These are phyloP conservation scores for Archegozetes longisetosus DNA, from an alignment of 1,140 invertebrate genomes.

Conservation along the genomic window DNA sequence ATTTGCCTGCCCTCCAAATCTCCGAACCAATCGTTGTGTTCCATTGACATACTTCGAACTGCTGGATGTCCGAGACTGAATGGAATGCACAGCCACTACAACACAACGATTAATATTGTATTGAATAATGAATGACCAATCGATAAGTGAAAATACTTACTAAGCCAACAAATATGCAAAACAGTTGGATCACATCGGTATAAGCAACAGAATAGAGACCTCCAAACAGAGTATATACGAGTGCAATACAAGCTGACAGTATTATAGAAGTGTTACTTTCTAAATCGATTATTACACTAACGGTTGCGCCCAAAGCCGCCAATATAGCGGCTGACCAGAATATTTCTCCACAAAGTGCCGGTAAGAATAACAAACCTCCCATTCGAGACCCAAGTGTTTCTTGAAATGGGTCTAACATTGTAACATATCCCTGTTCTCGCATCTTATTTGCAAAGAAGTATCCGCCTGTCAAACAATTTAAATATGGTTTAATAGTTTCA, in stretches of 20 bases:
- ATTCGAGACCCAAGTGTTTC: slow-evolving; percentile 88
- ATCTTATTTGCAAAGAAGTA: slow-evolving; percentile 96
- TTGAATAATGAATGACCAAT: no score
- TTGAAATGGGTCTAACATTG: slow-evolving; percentile 96
- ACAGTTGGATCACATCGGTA: slow-evolving; percentile 95
- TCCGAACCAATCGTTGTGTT: slow-evolving; percentile 77
- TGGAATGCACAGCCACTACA: slow-evolving; percentile 86
- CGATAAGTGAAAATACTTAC: slow-evolving; percentile 32
- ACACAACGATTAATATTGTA: neutral
- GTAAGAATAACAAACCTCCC: slow-evolving; percentile 88
- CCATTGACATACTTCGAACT: slow-evolving; percentile 53
- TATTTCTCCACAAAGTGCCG: slow-evolving; percentile 89
- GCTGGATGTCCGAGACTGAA: slow-evolving; percentile 76
- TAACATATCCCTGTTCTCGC: slow-evolving; percentile 90
- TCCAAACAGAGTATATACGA: slow-evolving; percentile 93
- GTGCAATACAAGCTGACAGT: slow-evolving; percentile 82
- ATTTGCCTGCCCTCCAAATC: slow-evolving; percentile 51
- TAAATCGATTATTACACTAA: slow-evolving; percentile 91
- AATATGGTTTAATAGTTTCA: neutral
- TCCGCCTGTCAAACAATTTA: slow-evolving; percentile 57
- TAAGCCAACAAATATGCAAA: slow-evolving; percentile 94
- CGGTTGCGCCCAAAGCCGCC: slow-evolving; percentile 81
- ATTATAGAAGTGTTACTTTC: slow-evolving; percentile 82
- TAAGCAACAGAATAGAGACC: slow-evolving; percentile 96
- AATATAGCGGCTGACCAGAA: slow-evolving; percentile 95